These are phyloP conservation scores for Drosophila bocki DNA, from an alignment of 1,140 invertebrate species.

Conservation along the genomic window DNA sequence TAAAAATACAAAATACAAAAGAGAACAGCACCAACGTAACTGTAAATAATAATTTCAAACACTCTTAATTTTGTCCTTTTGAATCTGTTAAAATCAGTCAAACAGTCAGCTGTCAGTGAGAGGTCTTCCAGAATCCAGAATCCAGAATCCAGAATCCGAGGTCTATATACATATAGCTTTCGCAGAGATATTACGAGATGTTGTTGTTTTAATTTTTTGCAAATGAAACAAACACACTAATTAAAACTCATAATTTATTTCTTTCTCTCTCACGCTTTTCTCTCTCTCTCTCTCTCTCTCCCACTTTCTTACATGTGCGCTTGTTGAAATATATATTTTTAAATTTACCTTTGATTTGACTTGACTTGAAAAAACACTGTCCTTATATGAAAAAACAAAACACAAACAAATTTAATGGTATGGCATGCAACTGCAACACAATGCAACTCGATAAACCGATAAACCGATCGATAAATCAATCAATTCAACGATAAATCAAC, in stretches of 20 bases:
- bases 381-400: conserved; percentile 27
- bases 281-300: conserved; percentile 61
- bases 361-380: conserved; percentile 23
- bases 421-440: conserved; percentile 33
- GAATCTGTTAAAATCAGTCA: conserved; percentile 73
- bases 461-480: conserved; percentile 9
- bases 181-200: background rate
- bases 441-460: conserved; percentile 32
- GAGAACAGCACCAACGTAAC: conserved; percentile 23
- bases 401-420: conserved; percentile 56
- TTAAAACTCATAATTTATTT: conserved; percentile 67
- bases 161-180: conserved; percentile 14
- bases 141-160: background rate
- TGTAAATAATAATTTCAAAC: conserved; percentile 46
- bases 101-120: conserved; percentile 17
- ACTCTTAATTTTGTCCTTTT: conserved; percentile 19
- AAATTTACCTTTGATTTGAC: conserved; percentile 39
- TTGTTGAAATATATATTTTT: conserved; percentile 66
- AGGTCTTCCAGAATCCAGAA: background rate
- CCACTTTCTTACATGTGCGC: conserved; percentile 77
- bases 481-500: conserved; percentile 37
- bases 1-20: background rate
- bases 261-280: conserved; percentile 74
- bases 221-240: conserved; percentile 50
- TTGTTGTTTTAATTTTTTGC: conserved; percentile 7